Base-by-base conservation (phyloP, 2,797 vertebrate genomes). In the Epinephelus malabaricus region DNA sequence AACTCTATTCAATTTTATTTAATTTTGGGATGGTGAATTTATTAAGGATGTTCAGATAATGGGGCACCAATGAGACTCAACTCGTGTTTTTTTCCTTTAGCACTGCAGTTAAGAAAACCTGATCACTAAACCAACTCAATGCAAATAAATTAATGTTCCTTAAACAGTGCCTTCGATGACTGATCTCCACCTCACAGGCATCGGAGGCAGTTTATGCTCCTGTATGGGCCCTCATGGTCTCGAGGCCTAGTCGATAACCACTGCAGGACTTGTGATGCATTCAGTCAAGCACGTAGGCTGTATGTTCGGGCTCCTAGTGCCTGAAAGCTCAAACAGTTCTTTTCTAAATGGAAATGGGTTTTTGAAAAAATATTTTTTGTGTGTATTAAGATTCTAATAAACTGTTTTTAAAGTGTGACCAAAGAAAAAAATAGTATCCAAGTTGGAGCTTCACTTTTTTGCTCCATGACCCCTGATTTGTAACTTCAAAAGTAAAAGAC, bases 371-470 rank as follows among this genome's bases (percentile, higher is more conserved):
- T 10, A 13, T 53, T 54, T 19, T 21, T 6, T 50, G 18, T 54
- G 38, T 19, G 13, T 6, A 60, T 65, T 23, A 56, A 55, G 30
- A 15, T 50, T 53, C 14, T 27, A 18, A 69, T 64, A 45, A 34
- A 34, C 40, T 73, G 8, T 61, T 43, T 43, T 43, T 10, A 43
- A 30, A 64, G 23, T 25, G n/a, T 45, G 38, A 73, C 61, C 34
- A n/a, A 47, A 34, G 19, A 17, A 62, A 63, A 63, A 58, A 63
- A 43, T 11, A 62, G n/a, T 27, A 23, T 43, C 51, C 3, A 5
- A 72, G 56, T 17, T 30, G 11, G 27, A 51, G 64, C 15, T 84
- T 72, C 8, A 72, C 63, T 67, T 67, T 70, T 50, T 62, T 79
- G 71, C 61, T 58, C 45, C 50, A 23, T n/a, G 38, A 54, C 43